phyloP scores from a whole-genome alignment of 2,113 vertebrate genomes.

The Cyprinodon tularosa region DNA sequence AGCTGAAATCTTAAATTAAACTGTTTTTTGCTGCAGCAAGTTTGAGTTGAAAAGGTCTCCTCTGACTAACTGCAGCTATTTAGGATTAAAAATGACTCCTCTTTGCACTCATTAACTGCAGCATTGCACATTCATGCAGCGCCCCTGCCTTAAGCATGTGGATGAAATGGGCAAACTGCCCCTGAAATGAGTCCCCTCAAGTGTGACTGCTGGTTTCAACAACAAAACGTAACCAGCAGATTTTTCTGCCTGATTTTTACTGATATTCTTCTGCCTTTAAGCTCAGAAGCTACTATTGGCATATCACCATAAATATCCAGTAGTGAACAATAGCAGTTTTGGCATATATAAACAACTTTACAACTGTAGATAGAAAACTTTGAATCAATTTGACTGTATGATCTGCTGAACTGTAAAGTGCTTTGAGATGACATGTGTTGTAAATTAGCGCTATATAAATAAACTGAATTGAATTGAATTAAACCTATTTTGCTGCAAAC shows the following conservation, averaged over 20 bases:
- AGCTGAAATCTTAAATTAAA: background rate
- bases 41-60: background rate
- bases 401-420: no score
- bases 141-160: background rate
- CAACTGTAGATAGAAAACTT: conserved; percentile 1
- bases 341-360: conserved; percentile 42
- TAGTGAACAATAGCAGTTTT: conserved; percentile 12
- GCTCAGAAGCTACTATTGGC: conserved; percentile 1
- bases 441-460: no score
- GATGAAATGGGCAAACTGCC: background rate
- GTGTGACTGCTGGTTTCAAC: conserved; percentile 18
- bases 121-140: no score
- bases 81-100: background rate
- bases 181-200: background rate
- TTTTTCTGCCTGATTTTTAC: conserved; percentile 27
- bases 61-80: background rate
- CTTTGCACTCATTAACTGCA: background rate
- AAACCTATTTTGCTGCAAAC: no score
- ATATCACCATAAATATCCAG: conserved; percentile 5
- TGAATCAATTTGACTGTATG: no score
- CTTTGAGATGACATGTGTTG: no score
- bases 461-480: no score
- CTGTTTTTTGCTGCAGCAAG: background rate
- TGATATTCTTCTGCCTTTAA: conserved; percentile 40
- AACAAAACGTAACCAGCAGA: conserved; percentile 17